Base-by-base conservation (phyloP, 2,888 invertebrate genomes). In the Ophion ventricosus region DNA sequence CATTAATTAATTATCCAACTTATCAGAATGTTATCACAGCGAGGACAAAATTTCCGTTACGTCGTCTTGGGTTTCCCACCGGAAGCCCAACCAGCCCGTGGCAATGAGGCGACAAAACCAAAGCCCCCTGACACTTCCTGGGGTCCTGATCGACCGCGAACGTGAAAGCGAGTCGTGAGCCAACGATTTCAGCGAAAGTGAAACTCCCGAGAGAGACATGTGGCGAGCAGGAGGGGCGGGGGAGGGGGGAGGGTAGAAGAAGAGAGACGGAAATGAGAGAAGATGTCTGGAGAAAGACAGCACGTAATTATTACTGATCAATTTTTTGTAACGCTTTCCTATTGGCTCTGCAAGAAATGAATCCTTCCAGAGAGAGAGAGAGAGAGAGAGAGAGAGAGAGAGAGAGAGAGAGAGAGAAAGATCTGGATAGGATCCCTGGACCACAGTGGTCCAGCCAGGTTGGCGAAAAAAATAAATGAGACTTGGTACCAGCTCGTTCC, bases 111-210 rank as follows among this genome's bases (percentile, higher is more conserved):
- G 49, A 69, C 11, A 0, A 63, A 25, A 8, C 43, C 73, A 10
- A 20, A 4, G n/a, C n/a, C 20, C 49, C 67, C 40, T 57, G 29
- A 10, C 26, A 4, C 17, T 29, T 81, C 49, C 77, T 85, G 85
- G 40, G 11, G 17, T 35, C 80, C 85, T 81, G 85, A 72, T 85
- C 63, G n/a, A 67, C 57, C 76, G 80, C 69, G 80, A 82, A 85
- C 82, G 80, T 82, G 73, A 82, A 82, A 85, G 82, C 85, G 85
- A 85, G 85, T 85, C 82, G 85, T 85, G 82, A 85, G 82, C 85
- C 82, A 82, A 85, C 82, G 85, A 82, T 85, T 77, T 82, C 69
- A 85, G 63, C 82, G 85, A 85, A 85, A 85, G 85, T 85, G 85
- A 85, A 85, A 82, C 85, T 72, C 35, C 57, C 67, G n/a, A 64